A percentile compares a stretch with the other conserved stretches of the same genome.
These are phyloP conservation scores for Notarius lentiginosus DNA, from an alignment of 2,113 vertebrate species.

Conservation along the genomic window DNA sequence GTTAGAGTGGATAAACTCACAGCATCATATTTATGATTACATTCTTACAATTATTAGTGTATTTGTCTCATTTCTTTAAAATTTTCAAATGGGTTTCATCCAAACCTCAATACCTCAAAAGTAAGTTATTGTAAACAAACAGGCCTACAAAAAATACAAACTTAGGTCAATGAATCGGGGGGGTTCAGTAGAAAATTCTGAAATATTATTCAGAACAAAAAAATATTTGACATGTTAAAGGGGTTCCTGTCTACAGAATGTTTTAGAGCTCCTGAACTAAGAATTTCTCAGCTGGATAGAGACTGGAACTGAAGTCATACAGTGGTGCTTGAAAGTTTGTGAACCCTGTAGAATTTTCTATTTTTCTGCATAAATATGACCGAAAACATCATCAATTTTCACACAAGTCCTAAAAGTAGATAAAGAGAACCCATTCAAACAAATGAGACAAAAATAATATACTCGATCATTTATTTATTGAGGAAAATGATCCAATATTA, in stretches of 20 bases:
- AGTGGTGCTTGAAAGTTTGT: too few species aligned
- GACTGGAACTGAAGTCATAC: too few species aligned
- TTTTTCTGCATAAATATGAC: too few species aligned
- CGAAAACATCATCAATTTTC: too few species aligned
- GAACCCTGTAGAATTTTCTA: too few species aligned
- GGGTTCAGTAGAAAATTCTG: neutral
- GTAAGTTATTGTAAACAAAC: neutral
- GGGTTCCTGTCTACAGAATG: neutral
- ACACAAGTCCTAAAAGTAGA: too few species aligned
- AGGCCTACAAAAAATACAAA: neutral
- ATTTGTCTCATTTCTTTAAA: neutral
- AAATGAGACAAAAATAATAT: too few species aligned
- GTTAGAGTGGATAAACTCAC: neutral
- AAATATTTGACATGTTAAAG: neutral
- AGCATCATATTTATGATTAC: neutral
- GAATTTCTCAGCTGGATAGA: neutral
- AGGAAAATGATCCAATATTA: too few species aligned
- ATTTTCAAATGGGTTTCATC: neutral
- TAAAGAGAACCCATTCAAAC: too few species aligned
- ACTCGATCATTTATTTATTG: too few species aligned
- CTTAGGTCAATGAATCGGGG: too few species aligned
- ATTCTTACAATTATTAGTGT: neutral
- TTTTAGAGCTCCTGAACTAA: neutral
- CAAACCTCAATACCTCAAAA: neutral
- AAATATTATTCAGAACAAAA: neutral